Evolutionary conservation across 2,888 invertebrate genomes (phyloP), one percentile per base, ranked within the genome.

Genomic region (Prosopocoilus inquinatus): DNA sequence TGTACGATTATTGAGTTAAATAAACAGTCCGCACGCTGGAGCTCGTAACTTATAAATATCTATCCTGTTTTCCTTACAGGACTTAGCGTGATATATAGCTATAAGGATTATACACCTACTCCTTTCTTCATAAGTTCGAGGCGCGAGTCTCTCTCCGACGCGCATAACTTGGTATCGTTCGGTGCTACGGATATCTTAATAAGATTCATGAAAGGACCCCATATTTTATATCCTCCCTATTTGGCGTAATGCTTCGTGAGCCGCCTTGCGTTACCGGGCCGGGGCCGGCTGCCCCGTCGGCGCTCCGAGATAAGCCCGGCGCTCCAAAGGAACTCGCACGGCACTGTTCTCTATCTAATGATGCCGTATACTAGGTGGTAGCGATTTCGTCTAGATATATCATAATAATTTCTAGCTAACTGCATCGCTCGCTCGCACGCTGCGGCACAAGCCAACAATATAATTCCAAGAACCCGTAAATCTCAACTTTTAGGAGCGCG

Each of bases 151-250:
- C 55, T 58, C 15, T 44, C 58, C 68, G 75, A 66, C 68, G 68
- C 68, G 61, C 64, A 71, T 74, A 73, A 74, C 74, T 74, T 70
- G 69, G 71, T 77, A 82, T 75, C 75, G 82, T 82, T 82, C 77
- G 80, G 79, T 72, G 75, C 74, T 75, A 74, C 80, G 84, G 85
- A 85, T 86, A 86, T 86, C 86, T 86, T 87, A 87, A 87, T 87
- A 87, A 87, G 87, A 87, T 87, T 87, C 87, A 87, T 87, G 87
- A 87, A 87, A 86, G 87, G 85, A 83, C 84, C 84, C 86, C 85
- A 87, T 88, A 88, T 87, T 87, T 87, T 87, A 87, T 86, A 84
- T 84, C 83, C 74, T 82, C 81, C 81, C 79, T 82, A 74, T 75
- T 73, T 73, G 68, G 66, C 68, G 74, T 75, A 75, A 75, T 75